These are phyloP conservation scores for Harpagifer antarcticus DNA, from an alignment of 2,797 vertebrate genomes.

Conservation along the genomic window DNA sequence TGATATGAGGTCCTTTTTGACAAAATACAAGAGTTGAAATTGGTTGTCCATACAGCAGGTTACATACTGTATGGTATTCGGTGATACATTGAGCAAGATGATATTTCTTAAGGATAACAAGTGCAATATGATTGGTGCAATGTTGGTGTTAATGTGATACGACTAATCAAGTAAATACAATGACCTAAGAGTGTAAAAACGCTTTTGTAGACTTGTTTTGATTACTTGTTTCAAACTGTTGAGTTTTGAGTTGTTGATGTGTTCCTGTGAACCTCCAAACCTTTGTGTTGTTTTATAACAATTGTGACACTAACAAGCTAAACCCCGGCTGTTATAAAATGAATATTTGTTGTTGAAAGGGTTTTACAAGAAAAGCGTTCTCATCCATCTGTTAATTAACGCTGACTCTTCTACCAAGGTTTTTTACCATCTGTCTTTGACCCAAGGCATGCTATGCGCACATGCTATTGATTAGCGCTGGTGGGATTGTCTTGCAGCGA, in stretches of 20 bases:
- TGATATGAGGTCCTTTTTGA: not conserved
- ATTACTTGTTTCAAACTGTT: slow-evolving; percentile 22
- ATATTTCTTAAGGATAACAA: not conserved
- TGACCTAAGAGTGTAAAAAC: not conserved
- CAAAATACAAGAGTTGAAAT: not conserved
- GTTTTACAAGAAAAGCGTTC: not conserved
- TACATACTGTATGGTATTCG: not conserved
- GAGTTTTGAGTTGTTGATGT: not conserved
- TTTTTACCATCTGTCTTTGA: slow-evolving; percentile 52
- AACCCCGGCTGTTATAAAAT: not conserved
- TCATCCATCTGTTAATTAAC: slow-evolving; percentile 5
- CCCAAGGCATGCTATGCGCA: slow-evolving; percentile 40
- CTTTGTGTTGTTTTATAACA: not conserved
- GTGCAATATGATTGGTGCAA: not conserved
- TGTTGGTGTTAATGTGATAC: not conserved
- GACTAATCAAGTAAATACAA: not conserved
- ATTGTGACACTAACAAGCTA: not conserved
- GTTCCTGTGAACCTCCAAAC: not conserved
- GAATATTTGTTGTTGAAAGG: not conserved
- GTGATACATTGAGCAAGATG: not conserved
- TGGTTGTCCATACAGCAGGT: not conserved
- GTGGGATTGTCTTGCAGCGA: slow-evolving; percentile 44
- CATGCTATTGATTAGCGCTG: slow-evolving; percentile 64
- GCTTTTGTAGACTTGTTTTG: slow-evolving; percentile 2
- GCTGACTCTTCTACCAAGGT: slow-evolving; percentile 16